Percentiles rank a stretch among this genome's conserved stretches.
phyloP scores from a whole-genome alignment of 2,888 invertebrate species.

The Rhyacophila evoluta region DNA sequence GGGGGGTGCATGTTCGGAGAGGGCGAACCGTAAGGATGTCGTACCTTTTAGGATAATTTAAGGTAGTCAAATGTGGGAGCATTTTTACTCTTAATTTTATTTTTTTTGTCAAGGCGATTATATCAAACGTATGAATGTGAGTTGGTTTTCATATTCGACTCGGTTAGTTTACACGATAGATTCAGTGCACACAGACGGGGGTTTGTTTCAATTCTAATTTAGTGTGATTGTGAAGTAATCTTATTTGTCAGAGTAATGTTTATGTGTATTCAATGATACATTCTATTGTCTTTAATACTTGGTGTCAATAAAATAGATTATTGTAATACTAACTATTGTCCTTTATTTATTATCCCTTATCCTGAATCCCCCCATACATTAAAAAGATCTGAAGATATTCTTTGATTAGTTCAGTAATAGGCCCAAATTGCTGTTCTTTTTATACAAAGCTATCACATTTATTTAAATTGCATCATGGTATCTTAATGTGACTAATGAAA shows the following conservation, averaged over 20 bases:
- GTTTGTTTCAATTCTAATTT: slow-evolving; percentile 39
- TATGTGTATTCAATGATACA: slow-evolving; percentile 42
- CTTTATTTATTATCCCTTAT: not conserved
- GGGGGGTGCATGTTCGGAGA: not conserved
- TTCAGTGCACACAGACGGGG: slow-evolving; percentile 48
- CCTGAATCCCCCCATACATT: not conserved
- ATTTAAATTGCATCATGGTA: too few species aligned
- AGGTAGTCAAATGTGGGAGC: slow-evolving; percentile 45
- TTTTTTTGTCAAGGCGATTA: slow-evolving; percentile 45
- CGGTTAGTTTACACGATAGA: slow-evolving; percentile 41
- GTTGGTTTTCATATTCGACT: slow-evolving; percentile 29
- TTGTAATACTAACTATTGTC: slow-evolving; percentile 32
- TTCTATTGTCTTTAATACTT: slow-evolving; percentile 48
- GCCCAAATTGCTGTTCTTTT: too few species aligned
- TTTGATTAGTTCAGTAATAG: too few species aligned
- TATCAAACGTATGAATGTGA: slow-evolving; percentile 50
- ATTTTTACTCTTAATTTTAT: slow-evolving; percentile 46
- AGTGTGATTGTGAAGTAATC: slow-evolving; percentile 53
- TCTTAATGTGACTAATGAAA: too few species aligned
- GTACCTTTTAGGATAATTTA: slow-evolving; percentile 52
- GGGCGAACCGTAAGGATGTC: slow-evolving; percentile 28
- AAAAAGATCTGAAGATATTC: too few species aligned
- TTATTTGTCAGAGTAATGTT: slow-evolving; percentile 42
- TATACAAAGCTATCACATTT: too few species aligned
- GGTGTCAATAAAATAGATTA: slow-evolving; percentile 54